Percentiles rank a stretch among this genome's conserved stretches.
phyloP scores from a whole-genome alignment of 2,113 vertebrate genomes.

The Corythornis vintsioides region DNA sequence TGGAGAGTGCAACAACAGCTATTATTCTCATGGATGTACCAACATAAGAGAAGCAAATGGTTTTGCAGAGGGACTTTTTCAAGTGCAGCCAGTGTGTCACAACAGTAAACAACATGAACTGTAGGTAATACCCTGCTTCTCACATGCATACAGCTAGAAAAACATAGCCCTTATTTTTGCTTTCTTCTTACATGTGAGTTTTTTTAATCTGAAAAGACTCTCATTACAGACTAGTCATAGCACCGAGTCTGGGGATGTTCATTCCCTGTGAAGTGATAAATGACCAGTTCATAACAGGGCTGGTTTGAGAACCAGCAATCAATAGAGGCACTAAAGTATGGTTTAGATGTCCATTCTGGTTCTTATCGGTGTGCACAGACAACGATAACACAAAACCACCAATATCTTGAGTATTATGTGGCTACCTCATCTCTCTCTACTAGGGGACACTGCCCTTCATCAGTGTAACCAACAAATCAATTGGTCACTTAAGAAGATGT shows the following conservation, averaged over 20 bases:
- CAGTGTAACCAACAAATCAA: conserved; percentile 69
- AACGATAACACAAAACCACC: conserved; percentile 51
- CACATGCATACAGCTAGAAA: background rate
- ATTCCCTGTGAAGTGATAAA: conserved; percentile 67
- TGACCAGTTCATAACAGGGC: conserved; percentile 32
- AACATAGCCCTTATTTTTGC: conserved; percentile 7
- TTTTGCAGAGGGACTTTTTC: background rate
- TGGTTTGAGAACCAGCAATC: conserved; percentile 67
- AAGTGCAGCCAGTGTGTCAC: background rate
- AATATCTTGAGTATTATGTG: conserved; percentile 43
- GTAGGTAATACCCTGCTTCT: background rate
- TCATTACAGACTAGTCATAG: conserved; percentile 13
- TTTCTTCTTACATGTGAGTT: background rate
- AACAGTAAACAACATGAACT: background rate
- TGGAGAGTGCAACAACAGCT: background rate
- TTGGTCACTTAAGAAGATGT: conserved; percentile 37
- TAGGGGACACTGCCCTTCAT: conserved; percentile 50
- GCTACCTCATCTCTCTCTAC: conserved; percentile 60
- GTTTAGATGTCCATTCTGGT: conserved; percentile 28
- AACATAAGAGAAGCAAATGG: background rate
- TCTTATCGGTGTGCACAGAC: conserved; percentile 70
- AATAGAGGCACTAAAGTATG: conserved; percentile 49
- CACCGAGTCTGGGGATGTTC: background rate
- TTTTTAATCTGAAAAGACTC: conserved; percentile 34
- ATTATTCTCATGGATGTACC: background rate